phyloP scores from a whole-genome alignment of 1,140 invertebrate species.

The Cryptotermes secundus region DNA sequence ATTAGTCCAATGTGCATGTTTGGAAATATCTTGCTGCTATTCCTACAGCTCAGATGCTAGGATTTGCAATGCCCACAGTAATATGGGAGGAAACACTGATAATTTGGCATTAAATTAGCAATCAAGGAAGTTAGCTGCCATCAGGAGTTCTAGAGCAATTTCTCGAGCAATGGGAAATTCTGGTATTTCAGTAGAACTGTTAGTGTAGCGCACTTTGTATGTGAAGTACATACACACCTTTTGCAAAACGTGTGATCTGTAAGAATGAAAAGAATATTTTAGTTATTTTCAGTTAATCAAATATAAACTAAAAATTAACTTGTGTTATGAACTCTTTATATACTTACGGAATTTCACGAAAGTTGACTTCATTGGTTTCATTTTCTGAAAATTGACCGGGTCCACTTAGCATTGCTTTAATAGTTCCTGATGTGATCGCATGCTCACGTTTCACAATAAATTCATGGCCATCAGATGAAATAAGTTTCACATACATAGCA shows the following conservation, averaged over 20 bases:
- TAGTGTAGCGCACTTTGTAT: slow-evolving; percentile 98
- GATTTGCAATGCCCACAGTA: neutral
- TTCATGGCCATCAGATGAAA: slow-evolving; percentile 96
- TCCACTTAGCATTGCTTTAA: slow-evolving; percentile 97
- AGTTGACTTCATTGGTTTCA: slow-evolving; percentile 99
- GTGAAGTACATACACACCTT: slow-evolving; percentile 99
- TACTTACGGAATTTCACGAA: slow-evolving; percentile 97
- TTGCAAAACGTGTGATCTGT: slow-evolving; percentile 94
- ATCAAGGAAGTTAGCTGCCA: slow-evolving; percentile 99
- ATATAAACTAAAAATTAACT: no score
- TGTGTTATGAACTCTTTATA: slow-evolving; percentile 14
- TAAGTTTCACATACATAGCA: slow-evolving; percentile 98
- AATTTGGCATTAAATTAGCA: slow-evolving; percentile 62
- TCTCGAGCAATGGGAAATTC: slow-evolving; percentile 98
- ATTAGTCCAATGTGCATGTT: neutral
- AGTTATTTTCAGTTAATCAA: no score
- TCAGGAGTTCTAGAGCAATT: slow-evolving; percentile 95
- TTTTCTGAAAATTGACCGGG: slow-evolving; percentile 98
- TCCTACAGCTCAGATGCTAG: neutral
- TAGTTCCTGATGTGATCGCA: slow-evolving; percentile 96
- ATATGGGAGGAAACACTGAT: neutral
- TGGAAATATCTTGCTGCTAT: neutral
- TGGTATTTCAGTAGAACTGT: slow-evolving; percentile 98
- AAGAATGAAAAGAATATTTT: slow-evolving; percentile 45
- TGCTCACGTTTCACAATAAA: slow-evolving; percentile 98